Base-by-base conservation (phyloP, 2,888 invertebrate species). In the Noctua fimbriata region DNA sequence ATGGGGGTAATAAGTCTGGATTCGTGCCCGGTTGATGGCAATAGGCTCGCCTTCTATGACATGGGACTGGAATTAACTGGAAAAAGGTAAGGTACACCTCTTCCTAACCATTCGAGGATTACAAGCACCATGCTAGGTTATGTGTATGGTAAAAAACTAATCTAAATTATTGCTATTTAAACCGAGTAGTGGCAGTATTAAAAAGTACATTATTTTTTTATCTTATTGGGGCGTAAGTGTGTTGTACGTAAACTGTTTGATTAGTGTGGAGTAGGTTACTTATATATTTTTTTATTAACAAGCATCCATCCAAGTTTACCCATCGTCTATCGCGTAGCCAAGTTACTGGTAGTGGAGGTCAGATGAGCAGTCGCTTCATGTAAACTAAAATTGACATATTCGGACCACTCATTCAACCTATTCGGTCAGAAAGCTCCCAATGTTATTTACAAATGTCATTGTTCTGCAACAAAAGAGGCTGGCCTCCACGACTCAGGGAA, bases 141-240 rank as follows among this genome's bases (percentile, higher is more conserved):
- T 28, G 28, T 60, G 60, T 28, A 16, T 16, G 28, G 5, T n/a
- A 14, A 14, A 28, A 28, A 2, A 60, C 28, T 60, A 18, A 36
- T 9, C 18, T 28, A 63, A 24, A 24, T 24, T 28, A 71, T 58
- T 85, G 28, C 24, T 36, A 73, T 55, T 21, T 12, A 36, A 49
- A 63, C 55, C 16, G 1, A 6, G n/a, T 47, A 24, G 21, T 47
- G 85, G 81, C 69, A 76, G 47, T 76, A 44, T 41, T 18, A 32
- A 52, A 52, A 60, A 73, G 69, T 49, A 63, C 60, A 73, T 36
- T 58, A n/a, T n/a, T 58, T 32, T 52, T n/a, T 82, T 78, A 87
- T 89, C 80, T 79, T 81, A 79, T 80, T 79, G n/a, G 85, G 67
- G 36, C 73, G 78, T 44, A 63, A 55, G 47, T 72, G 73, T 65